phyloP scores from a whole-genome alignment of 2,888 invertebrate species.

The Panopea generosa region DNA sequence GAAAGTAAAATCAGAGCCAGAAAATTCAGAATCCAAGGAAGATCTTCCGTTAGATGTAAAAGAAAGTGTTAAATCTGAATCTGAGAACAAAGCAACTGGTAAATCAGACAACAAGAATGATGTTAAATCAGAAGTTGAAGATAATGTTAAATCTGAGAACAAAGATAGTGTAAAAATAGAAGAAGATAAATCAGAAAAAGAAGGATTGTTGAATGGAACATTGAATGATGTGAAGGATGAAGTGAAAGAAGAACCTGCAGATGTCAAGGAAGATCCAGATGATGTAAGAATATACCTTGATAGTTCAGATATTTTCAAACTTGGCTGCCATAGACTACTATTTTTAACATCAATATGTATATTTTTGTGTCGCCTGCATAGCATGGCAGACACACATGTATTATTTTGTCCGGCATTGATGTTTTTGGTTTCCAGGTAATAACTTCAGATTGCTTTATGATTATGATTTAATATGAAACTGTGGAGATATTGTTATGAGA shows the following conservation, averaged over 20 bases:
- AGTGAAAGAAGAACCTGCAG: constrained; percentile 33
- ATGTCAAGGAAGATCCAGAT: constrained; percentile 32
- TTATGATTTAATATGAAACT: no score
- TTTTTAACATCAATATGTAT: background rate
- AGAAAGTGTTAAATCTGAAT: constrained; percentile 32
- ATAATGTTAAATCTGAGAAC: constrained; percentile 34
- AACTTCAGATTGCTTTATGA: no score
- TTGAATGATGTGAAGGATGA: constrained; percentile 13
- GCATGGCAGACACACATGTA: no score
- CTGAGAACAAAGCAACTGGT: constrained; percentile 33
- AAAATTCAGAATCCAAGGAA: background rate
- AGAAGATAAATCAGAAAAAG: constrained; percentile 40
- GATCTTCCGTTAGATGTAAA: constrained; percentile 16
- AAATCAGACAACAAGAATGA: constrained; percentile 41
- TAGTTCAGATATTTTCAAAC: no score
- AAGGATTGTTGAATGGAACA: background rate
- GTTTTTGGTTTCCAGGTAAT: no score
- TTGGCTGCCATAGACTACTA: no score
- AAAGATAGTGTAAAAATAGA: constrained; percentile 47
- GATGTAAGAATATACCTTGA: background rate
- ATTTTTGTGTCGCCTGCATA: no score
- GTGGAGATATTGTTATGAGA: no score
- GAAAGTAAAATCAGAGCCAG: constrained; percentile 14
- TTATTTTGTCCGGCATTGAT: no score
- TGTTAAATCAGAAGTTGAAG: constrained; percentile 25